Conservation (phyloP, 2,113 vertebrate species). For the Amphiprion ocellaris region DNA sequence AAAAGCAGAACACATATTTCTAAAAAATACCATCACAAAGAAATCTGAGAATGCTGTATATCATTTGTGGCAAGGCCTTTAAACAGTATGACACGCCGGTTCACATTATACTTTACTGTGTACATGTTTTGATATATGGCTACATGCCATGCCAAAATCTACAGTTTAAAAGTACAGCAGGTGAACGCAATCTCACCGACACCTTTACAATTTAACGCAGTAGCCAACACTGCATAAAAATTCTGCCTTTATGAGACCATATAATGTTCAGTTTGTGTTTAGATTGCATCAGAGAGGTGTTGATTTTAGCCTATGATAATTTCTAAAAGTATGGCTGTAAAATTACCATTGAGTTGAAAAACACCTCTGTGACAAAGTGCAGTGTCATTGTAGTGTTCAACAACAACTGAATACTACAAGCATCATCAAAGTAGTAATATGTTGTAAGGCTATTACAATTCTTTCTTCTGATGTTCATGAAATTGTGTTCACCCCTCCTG, state of each 20-base stretch:
- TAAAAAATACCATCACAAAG: constrained; percentile 81
- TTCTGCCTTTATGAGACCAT: constrained; percentile 27
- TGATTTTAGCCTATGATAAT: constrained; percentile 37
- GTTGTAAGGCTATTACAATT: constrained; percentile 40
- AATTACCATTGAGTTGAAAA: constrained; percentile 48
- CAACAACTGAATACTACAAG: constrained; percentile 34
- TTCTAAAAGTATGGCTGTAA: constrained; percentile 60
- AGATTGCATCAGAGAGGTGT: constrained; percentile 42
- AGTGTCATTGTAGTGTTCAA: constrained; percentile 33
- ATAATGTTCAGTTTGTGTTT: constrained; percentile 29
- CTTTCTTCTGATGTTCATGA: constrained; percentile 31
- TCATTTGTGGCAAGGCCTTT: constrained; percentile 70
- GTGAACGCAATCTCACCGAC: constrained; percentile 59
- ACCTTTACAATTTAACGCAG: constrained; percentile 41
- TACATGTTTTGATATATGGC: constrained; percentile 74
- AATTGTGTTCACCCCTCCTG: constrained; percentile 51
- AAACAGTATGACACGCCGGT: constrained; percentile 70
- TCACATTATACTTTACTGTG: constrained; percentile 76
- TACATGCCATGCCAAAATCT: constrained; percentile 79
- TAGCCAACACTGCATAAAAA: constrained; percentile 29
- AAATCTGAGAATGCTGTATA: constrained; percentile 77
- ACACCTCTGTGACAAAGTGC: constrained; percentile 47
- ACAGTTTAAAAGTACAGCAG: constrained; percentile 64
- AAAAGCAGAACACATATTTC: constrained; percentile 78
- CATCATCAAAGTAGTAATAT: constrained; percentile 35